Evolutionary conservation across 2,888 invertebrate species (phyloP).

Genomic region (Eristalis arbustorum): DNA sequence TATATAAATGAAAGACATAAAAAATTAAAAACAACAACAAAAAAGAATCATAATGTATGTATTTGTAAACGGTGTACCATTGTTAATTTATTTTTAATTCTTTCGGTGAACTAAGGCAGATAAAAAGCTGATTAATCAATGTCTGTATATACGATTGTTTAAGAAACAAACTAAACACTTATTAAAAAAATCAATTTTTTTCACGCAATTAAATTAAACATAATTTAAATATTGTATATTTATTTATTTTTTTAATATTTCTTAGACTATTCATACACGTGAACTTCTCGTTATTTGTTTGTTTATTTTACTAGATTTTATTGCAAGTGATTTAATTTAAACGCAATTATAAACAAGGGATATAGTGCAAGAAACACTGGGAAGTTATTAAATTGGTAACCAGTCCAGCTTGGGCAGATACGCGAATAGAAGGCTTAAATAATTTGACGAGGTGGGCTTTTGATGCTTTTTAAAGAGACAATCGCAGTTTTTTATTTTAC

Average conservation of each 20-base stretch:
- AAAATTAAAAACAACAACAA: slow-evolving; percentile 1
- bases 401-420: too few relatives aligned
- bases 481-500: too few relatives aligned
- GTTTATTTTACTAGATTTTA: background rate
- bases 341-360: background rate
- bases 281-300: slow-evolving; percentile 31
- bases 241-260: background rate
- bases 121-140: background rate
- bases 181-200: slow-evolving; percentile 14
- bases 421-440: too few relatives aligned
- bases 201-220: background rate
- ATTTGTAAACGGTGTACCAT: slow-evolving; percentile 26
- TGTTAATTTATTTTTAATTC: slow-evolving; percentile 14
- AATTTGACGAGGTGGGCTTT: too few relatives aligned
- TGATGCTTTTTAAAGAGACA: too few relatives aligned
- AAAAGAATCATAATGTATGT: slow-evolving; percentile 36
- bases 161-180: slow-evolving; percentile 27
- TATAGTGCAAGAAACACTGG: background rate
- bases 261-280: background rate
- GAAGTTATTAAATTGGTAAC: background rate
- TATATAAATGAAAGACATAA: slow-evolving; percentile 39
- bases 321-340: background rate
- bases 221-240: background rate
- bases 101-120: background rate
- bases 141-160: slow-evolving; percentile 48